Evolutionary conservation across 2,888 invertebrate species (phyloP).

Genomic region (Sarcophaga subvicina): DNA sequence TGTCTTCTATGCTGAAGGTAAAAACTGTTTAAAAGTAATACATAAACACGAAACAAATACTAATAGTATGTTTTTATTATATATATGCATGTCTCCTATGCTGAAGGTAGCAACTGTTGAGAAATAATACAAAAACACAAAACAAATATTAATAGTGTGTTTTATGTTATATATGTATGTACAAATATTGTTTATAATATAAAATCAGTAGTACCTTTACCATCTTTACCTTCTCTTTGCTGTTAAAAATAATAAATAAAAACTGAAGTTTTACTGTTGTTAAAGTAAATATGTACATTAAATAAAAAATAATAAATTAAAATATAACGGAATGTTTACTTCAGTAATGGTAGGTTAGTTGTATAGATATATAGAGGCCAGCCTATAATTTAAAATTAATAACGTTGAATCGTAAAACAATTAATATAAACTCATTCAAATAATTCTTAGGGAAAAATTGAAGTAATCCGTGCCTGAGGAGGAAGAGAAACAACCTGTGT

Average conservation of each 20-base stretch:
- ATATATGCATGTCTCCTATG: constrained; percentile 44
- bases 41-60: background rate
- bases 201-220: constrained; percentile 28
- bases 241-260: constrained; percentile 31
- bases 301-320: background rate
- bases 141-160: background rate
- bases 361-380: no score
- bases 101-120: constrained; percentile 71
- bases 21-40: constrained; percentile 67
- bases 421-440: no score
- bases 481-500: no score
- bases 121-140: constrained; percentile 7
- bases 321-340: no score
- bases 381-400: no score
- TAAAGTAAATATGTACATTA: constrained; percentile 15
- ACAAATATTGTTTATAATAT: background rate
- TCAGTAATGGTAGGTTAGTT: no score
- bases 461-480: no score
- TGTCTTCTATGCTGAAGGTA: constrained; percentile 67
- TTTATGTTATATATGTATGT: constrained; percentile 3
- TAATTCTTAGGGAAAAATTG: no score
- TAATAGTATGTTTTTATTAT: background rate
- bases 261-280: constrained; percentile 5
- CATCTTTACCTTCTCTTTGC: constrained; percentile 13
- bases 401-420: no score